Base-by-base conservation (phyloP, 2,888 invertebrate species). In the Cerastis leucographa region DNA sequence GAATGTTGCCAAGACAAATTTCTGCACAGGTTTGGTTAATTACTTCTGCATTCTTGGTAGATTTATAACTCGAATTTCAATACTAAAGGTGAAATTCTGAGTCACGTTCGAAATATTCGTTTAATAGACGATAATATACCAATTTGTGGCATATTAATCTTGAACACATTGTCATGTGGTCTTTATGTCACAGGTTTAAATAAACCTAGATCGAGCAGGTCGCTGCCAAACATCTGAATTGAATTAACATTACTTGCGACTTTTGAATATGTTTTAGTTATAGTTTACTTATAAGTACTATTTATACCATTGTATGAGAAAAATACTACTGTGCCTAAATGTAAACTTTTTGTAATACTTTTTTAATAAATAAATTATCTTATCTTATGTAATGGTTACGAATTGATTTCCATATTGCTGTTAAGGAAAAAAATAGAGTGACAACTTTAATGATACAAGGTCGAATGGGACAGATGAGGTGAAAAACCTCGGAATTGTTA, bases 51-150 rank as follows among this genome's bases (percentile, higher is more conserved):
- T 78, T 71, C 65, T 64, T 69, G 1, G 8, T 66, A 54, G 61
- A 61, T 81, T 80, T 84, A 82, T 56, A 19, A 42, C 0, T n/a
- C 17, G 0, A 49, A 72, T 74, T 67, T 67, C n/a, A 76, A 74
- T 84, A 59, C 62, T 67, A 78, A 85, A 79, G 70, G 81, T 81
- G 77, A 81, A 81, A 82, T 77, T 77, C 29, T 85, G 85, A 84
- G 22, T 85, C 86, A 85, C 66, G 56, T 8, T 40, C 42, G 17
- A 70, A 74, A 69, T 67, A 78, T 85, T 67, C 44, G 49, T 35
- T 64, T 44, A 25, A 14, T n/a, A 61, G 35, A 25, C 46, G 12
- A 65, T 49, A 65, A 62, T 44, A 29, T 62, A n/a, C 35, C 17
- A 35, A 56, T 54, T 9, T 42, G 29, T 56, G 40, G n/a, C 4